A percentile compares a stretch with the other conserved stretches of the same genome.
These are phyloP conservation scores for Acrocephalus kingi DNA, from an alignment of 2,113 vertebrate genomes.

Conservation along the genomic window DNA sequence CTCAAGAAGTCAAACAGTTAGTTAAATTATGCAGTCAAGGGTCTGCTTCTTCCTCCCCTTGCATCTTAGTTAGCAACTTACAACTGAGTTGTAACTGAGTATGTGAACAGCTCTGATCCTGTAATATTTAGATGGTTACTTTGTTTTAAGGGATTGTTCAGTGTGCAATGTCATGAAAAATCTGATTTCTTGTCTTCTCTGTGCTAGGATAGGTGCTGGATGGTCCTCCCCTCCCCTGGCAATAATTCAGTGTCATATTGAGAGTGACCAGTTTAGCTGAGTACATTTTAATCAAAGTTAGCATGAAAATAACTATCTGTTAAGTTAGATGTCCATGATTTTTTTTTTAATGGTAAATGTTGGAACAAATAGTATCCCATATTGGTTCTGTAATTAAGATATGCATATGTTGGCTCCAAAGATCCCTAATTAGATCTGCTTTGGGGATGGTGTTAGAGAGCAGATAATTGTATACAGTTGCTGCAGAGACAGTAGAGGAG, in stretches of 20 bases:
- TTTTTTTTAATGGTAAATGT: slow-evolving; percentile 37
- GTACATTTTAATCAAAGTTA: slow-evolving; percentile 20
- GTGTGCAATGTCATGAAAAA: not conserved
- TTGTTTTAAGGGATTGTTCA: not conserved
- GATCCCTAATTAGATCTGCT: slow-evolving; percentile 72
- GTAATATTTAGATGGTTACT: not conserved
- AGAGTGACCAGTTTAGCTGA: not conserved
- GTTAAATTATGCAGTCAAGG: not conserved
- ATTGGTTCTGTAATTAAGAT: slow-evolving; percentile 80
- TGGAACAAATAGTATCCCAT: slow-evolving; percentile 75
- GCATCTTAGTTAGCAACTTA: not conserved
- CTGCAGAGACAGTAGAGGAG: slow-evolving; percentile 57
- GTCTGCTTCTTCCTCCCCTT: not conserved
- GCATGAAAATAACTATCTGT: slow-evolving; percentile 41
- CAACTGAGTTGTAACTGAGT: not conserved
- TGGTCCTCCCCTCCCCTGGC: not conserved
- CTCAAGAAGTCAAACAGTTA: not conserved
- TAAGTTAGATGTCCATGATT: slow-evolving; percentile 37
- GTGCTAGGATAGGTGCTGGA: not conserved
- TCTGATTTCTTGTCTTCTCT: not conserved
- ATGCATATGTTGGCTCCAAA: slow-evolving; percentile 71
- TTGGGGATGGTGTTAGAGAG: slow-evolving; percentile 63
- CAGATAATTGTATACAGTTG: slow-evolving; percentile 69
- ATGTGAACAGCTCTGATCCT: not conserved
- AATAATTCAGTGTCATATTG: not conserved